Base-by-base conservation (phyloP, 2,797 vertebrate genomes). In the Limosa lapponica region DNA sequence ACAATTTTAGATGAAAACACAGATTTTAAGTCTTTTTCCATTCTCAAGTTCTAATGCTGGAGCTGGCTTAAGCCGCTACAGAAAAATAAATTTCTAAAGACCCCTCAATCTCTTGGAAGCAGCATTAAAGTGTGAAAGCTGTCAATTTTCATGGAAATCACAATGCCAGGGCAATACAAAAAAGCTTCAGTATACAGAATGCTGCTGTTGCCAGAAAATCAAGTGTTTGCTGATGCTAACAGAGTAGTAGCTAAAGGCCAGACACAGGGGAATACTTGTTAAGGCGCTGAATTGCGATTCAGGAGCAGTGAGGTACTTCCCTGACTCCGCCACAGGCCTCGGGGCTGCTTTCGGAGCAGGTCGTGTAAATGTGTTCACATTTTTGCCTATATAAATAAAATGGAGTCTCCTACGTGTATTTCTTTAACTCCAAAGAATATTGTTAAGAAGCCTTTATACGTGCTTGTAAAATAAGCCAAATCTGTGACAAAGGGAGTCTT, bases 61-160 rank as follows among this genome's bases (percentile, higher is more conserved):
- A 95, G 78, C 19, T 75, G 36, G 18, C 51, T 72, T 89, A 65
- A 72, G 11, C 19, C 0, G 0, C 24, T 52, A 36, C 3, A 7
- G 59, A 70, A 93, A 90, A 95, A 69, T 3, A 39, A 32, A 67
- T 62, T 90, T 91, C 55, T 71, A 65, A 86, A 92, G 73, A 75
- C 8, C 23, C 2, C 1, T 46, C 48, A 59, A 3, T 59, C 51
- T 89, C 51, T 83, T 28, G 61, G 62, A 90, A 79, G 55, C 28
- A 71, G 64, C 36, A 89, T 80, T 95, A 51, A 80, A 96, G 75
- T 58, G 89, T 87, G 83, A 93, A 93, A 88, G 69, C 41, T 95
- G 94, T 71, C 87, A 82, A 19, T 95, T 95, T 95, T 88, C 89
- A 97, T 54, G 88, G 89, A 95, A 95, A 93, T 84, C 51, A 72